Evolutionary conservation across 1,140 invertebrate genomes (phyloP).

Genomic region (Neodiprion virginianus): DNA sequence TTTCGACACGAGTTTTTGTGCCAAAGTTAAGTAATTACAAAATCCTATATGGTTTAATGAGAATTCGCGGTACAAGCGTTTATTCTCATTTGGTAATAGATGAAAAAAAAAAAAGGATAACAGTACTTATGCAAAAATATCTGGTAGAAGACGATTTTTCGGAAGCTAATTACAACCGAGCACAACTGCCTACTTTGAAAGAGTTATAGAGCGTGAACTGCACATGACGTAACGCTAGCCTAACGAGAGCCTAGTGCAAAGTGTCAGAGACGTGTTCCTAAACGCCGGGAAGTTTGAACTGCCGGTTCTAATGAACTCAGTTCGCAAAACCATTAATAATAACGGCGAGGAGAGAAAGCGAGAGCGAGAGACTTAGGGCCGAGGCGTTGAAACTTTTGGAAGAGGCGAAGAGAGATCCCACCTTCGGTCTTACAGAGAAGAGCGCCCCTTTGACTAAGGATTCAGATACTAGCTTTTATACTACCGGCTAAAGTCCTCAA

Average conservation of each 20-base stretch:
- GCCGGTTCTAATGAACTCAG: background rate
- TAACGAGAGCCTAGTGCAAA: background rate
- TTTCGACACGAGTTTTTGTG: too few species aligned
- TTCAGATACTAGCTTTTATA: background rate
- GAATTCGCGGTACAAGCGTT: too few species aligned
- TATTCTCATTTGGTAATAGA: too few species aligned
- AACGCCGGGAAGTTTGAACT: slow-evolving; percentile 1
- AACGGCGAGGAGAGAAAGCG: background rate
- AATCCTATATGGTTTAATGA: too few species aligned
- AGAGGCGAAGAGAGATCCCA: background rate
- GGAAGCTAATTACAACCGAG: background rate
- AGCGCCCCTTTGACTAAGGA: background rate
- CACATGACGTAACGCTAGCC: background rate
- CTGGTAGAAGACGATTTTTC: too few species aligned
- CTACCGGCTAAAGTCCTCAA: background rate
- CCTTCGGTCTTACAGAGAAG: background rate
- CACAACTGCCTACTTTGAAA: background rate
- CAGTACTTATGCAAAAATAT: too few species aligned
- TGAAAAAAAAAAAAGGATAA: too few species aligned
- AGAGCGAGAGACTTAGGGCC: too few species aligned
- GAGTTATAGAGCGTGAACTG: background rate
- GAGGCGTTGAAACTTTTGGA: background rate
- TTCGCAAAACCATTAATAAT: slow-evolving; percentile 7
- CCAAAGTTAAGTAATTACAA: too few species aligned
- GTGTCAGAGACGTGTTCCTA: background rate